Percentiles rank a stretch among this genome's conserved stretches.
Conservation (phyloP, 2,888 invertebrate genomes). For the Drepana falcataria region DNA sequence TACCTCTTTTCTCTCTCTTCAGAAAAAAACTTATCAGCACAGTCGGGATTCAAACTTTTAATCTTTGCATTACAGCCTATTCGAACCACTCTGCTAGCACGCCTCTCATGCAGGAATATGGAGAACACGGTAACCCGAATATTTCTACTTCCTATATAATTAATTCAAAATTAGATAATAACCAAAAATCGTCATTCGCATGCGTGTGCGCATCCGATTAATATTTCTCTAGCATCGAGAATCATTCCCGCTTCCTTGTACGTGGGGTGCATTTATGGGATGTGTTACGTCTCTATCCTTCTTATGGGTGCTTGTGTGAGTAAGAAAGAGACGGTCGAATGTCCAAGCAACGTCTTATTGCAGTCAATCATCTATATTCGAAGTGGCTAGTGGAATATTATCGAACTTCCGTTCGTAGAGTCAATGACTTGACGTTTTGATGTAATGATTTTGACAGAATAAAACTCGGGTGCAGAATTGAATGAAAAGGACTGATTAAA, state of each 20-base stretch:
- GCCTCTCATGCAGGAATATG: too few relatives aligned
- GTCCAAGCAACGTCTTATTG: slow-evolving; percentile 43
- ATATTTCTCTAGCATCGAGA: slow-evolving; percentile 68
- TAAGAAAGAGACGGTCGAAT: slow-evolving; percentile 31
- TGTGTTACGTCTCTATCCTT: slow-evolving; percentile 35
- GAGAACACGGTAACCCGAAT: too few relatives aligned
- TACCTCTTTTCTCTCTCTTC: too few relatives aligned
- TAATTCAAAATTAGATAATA: slow-evolving; percentile 17
- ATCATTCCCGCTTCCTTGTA: slow-evolving; percentile 71
- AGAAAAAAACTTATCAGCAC: too few relatives aligned
- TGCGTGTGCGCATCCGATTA: slow-evolving; percentile 48
- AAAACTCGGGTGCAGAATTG: background rate
- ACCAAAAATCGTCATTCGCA: slow-evolving; percentile 31
- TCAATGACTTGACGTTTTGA: slow-evolving; percentile 55
- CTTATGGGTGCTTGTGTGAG: slow-evolving; percentile 13
- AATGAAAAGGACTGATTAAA: too few relatives aligned
- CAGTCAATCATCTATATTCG: slow-evolving; percentile 77
- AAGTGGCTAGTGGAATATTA: slow-evolving; percentile 72
- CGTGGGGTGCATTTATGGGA: slow-evolving; percentile 66
- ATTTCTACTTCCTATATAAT: background rate
- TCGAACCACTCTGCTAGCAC: too few relatives aligned
- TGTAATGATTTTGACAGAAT: slow-evolving; percentile 8
- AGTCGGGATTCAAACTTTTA: too few relatives aligned
- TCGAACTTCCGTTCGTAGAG: slow-evolving; percentile 68
- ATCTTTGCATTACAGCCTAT: too few relatives aligned